Evolutionary conservation across 2,113 vertebrate species (phyloP).

Genomic region (Macaca nemestrina): DNA sequence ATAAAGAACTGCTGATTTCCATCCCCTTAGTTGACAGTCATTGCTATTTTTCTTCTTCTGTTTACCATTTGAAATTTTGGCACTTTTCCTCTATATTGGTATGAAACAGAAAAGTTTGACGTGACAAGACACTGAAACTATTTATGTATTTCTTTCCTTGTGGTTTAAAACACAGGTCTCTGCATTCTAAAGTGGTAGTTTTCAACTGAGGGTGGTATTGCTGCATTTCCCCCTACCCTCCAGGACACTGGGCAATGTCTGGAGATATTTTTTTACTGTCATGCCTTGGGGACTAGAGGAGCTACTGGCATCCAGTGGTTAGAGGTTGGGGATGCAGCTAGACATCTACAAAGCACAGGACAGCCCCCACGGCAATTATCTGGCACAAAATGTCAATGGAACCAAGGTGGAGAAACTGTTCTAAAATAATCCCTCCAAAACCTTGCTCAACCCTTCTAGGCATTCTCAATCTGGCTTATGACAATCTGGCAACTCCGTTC

Average conservation of each 20-base stretch:
- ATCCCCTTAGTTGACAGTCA: conserved; percentile 3
- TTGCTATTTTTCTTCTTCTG: conserved; percentile 31
- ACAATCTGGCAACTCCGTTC: background rate
- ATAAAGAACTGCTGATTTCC: background rate
- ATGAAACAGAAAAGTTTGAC: conserved; percentile 60
- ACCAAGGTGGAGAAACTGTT: background rate
- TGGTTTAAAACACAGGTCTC: conserved; percentile 22
- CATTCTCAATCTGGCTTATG: background rate
- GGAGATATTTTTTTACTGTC: background rate
- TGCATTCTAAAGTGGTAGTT: background rate
- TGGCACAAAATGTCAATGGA: background rate
- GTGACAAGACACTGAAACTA: conserved; percentile 52
- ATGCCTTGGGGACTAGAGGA: background rate
- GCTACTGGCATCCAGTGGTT: background rate
- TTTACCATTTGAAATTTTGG: conserved; percentile 53
- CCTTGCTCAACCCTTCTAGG: background rate
- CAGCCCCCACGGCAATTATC: background rate
- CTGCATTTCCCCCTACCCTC: accelerated
- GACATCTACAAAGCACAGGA: background rate
- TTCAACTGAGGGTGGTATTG: background rate
- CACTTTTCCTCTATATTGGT: conserved; percentile 43
- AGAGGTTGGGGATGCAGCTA: background rate
- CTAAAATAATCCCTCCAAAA: background rate
- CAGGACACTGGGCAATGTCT: background rate
- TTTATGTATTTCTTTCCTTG: conserved; percentile 53